These are phyloP conservation scores for Rhincodon typus DNA, from an alignment of 2,797 vertebrate species.

Conservation along the genomic window DNA sequence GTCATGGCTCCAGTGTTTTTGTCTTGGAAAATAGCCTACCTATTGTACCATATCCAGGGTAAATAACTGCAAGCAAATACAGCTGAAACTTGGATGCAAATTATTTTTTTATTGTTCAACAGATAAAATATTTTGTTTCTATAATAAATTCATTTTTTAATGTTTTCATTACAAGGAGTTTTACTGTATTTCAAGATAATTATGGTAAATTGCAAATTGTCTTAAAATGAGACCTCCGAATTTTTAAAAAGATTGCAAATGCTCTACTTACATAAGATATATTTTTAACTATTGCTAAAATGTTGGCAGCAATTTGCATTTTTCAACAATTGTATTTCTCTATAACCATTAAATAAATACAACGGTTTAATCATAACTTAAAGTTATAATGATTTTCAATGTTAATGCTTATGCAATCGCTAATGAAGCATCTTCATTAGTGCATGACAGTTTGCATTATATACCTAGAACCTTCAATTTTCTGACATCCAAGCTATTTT, in stretches of 20 bases:
- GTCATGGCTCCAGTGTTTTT: not conserved
- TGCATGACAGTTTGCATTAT: not conserved
- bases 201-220: not conserved
- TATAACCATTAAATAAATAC: conserved; percentile 1
- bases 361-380: not conserved
- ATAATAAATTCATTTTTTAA: not conserved
- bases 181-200: not conserved
- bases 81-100: not conserved
- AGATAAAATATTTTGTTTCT: conserved; percentile 14
- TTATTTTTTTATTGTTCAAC: not conserved
- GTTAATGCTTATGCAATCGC: not conserved
- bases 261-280: not conserved
- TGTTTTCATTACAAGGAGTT: not conserved
- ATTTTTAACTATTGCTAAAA: not conserved
- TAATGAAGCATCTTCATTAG: not conserved
- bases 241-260: not conserved
- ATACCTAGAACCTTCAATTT: not conserved
- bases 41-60: not conserved
- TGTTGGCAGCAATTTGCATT: not conserved
- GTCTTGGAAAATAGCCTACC: not conserved
- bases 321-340: not conserved
- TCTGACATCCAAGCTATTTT: not conserved
- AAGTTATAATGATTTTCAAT: not conserved
- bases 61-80: not conserved
- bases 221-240: not conserved